A percentile compares a stretch with the other conserved stretches of the same genome.
Evolutionary conservation across 2,113 vertebrate species (phyloP).

Genomic region (Anoura caudifer): DNA sequence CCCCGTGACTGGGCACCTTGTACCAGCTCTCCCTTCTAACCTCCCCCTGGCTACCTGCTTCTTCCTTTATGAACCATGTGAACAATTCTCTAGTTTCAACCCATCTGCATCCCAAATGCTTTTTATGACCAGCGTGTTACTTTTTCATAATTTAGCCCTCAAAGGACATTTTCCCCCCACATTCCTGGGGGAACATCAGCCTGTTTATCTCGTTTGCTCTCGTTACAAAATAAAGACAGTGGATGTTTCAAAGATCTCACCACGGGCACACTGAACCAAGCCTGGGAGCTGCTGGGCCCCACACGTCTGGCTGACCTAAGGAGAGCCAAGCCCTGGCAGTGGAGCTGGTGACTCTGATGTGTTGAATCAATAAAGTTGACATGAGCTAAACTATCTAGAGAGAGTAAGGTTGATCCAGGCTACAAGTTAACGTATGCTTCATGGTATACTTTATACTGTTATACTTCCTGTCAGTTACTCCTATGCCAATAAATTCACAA

Average conservation of each 20-base stretch:
- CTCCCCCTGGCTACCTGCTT: background rate
- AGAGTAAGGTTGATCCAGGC: background rate
- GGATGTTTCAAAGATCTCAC: background rate
- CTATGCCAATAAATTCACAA: background rate
- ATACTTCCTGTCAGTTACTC: background rate
- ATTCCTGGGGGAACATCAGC: background rate
- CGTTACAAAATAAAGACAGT: no score
- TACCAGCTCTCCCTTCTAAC: background rate
- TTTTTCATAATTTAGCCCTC: background rate
- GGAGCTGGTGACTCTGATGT: background rate
- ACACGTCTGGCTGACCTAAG: background rate
- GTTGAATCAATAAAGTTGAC: background rate
- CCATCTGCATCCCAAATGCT: background rate
- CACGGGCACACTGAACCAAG: background rate
- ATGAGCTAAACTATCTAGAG: background rate
- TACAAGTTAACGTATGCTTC: background rate
- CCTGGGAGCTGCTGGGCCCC: background rate
- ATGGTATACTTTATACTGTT: background rate
- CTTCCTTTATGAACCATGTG: background rate
- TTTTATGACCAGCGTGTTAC: background rate
- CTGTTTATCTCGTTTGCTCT: background rate
- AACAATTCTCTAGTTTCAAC: background rate
- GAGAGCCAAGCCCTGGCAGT: background rate
- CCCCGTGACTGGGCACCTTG: background rate
- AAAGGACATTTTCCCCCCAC: background rate